phyloP scores from a whole-genome alignment of 2,113 vertebrate species.

The Podarcis cretensis region DNA sequence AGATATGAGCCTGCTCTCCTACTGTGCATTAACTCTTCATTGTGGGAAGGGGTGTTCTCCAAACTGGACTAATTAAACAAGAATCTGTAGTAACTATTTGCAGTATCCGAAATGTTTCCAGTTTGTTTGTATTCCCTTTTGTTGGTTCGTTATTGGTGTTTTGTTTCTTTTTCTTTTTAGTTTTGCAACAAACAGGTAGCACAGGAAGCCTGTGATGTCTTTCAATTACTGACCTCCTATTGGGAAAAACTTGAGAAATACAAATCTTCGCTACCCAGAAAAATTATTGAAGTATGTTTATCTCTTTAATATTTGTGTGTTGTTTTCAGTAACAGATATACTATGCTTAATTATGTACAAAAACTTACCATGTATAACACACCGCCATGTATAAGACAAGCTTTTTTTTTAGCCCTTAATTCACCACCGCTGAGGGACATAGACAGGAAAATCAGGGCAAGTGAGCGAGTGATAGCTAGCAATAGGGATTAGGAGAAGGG shows the following conservation, averaged over 20 bases:
- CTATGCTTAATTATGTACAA: constrained; percentile 34
- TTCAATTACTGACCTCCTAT: constrained; percentile 92
- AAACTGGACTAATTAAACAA: neutral
- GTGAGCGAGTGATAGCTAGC: no score
- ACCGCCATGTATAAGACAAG: no score
- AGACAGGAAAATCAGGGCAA: no score
- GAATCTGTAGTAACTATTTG: neutral
- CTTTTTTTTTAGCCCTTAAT: no score
- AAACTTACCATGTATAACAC: neutral
- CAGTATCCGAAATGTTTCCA: neutral
- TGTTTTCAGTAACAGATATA: fast-evolving
- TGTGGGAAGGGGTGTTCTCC: neutral
- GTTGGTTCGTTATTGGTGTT: constrained; percentile 22
- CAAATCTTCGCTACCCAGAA: constrained; percentile 86
- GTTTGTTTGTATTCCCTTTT: neutral
- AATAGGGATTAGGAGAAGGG: no score
- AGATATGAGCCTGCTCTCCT: no score
- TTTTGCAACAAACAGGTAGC: constrained; percentile 94
- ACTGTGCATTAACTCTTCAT: neutral
- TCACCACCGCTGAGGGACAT: no score
- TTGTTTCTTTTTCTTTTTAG: constrained; percentile 74
- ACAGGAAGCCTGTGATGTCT: constrained; percentile 92
- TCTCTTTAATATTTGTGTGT: constrained; percentile 15
- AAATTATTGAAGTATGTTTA: constrained; percentile 90
- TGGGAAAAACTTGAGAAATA: constrained; percentile 92